Base-by-base conservation (phyloP, 2,113 vertebrate species). In the Meleagris gallopavo region DNA sequence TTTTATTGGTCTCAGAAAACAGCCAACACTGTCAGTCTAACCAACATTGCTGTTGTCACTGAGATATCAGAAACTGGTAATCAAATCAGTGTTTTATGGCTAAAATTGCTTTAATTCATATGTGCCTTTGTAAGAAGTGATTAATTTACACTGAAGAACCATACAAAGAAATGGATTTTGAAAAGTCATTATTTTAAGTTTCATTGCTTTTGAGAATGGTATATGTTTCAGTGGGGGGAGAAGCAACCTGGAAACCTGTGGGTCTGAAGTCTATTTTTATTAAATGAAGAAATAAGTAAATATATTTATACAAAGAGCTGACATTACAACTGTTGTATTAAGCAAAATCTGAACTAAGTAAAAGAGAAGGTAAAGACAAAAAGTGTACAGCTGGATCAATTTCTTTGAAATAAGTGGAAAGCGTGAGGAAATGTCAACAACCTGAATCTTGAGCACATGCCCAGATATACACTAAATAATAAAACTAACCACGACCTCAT, bases 1-100 rank as follows among this genome's bases (percentile, higher is more conserved):
- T 83, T 73, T 91, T 54, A 55, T 92, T 90, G 80, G 50, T 69
- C 48, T 13, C 54, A 70, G 71, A 83, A 79, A 87, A 87, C 72
- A 66, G 76, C 27, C 71, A 76, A 24, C 22, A 66, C 54, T 66
- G 15, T 65, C 30, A 75, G 13, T 84, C 20, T 43, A 73, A 40
- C 6, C 10, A 70, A 27, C 6, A 5, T 54, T 54, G 17, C n/a
- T 82, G 11, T 22, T 70, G 30, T 52, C 36, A 61, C 34, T 36
- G 40, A 58, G 46, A 52, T 69, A 72, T 21, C 1, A 4, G 82
- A 40, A 87, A 82, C n/a, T 73, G 25, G 22, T 75, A 87, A 87
- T 61, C 52, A 87, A 89, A 85, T 18, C 9, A 55, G 18, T 46
- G 11, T n/a, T 48, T 91, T 76, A 29, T 36, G 24, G 18, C 76